A percentile compares a stretch with the other conserved stretches of the same genome.
Evolutionary conservation across 2,888 invertebrate species (phyloP).

Genomic region (Electrophaes corylata): DNA sequence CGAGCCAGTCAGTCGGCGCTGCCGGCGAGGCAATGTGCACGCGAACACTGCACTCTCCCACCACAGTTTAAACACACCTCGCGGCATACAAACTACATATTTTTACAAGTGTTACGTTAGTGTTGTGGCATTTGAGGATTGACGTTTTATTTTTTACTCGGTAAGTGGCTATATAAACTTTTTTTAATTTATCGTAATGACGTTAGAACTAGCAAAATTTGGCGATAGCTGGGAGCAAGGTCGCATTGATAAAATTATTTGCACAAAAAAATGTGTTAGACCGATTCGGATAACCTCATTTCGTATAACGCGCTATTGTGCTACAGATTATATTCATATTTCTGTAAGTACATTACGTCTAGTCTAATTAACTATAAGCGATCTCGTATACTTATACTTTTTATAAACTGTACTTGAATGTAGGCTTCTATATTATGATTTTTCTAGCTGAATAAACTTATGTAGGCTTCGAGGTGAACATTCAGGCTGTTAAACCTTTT

Average conservation of each 20-base stretch:
- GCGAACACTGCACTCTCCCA: slow-evolving; percentile 25
- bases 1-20: slow-evolving; percentile 69
- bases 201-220: slow-evolving; percentile 76
- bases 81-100: slow-evolving; percentile 37
- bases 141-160: slow-evolving; percentile 44
- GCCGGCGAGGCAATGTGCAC: slow-evolving; percentile 78
- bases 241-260: slow-evolving; percentile 82
- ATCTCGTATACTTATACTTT: slow-evolving; percentile 19
- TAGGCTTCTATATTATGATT: slow-evolving; percentile 23
- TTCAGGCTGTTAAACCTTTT: slow-evolving; percentile 7
- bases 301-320: slow-evolving; percentile 70
- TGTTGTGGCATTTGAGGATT: slow-evolving; percentile 56
- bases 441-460: slow-evolving; percentile 16
- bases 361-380: slow-evolving; percentile 24
- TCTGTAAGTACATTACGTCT: slow-evolving; percentile 20
- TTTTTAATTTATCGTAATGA: slow-evolving; percentile 64
- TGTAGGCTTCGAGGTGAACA: background rate
- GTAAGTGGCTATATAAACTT: slow-evolving; percentile 49
- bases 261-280: slow-evolving; percentile 81
- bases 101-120: slow-evolving; percentile 49
- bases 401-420: slow-evolving; percentile 1
- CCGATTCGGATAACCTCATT: slow-evolving; percentile 81
- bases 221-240: slow-evolving; percentile 82
- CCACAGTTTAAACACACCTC: slow-evolving; percentile 21
- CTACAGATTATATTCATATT: slow-evolving; percentile 36